Percentiles rank a stretch among this genome's conserved stretches.
Evolutionary conservation across 1,140 invertebrate species (phyloP).

Genomic region (Carcinoscorpius rotundicauda): DNA sequence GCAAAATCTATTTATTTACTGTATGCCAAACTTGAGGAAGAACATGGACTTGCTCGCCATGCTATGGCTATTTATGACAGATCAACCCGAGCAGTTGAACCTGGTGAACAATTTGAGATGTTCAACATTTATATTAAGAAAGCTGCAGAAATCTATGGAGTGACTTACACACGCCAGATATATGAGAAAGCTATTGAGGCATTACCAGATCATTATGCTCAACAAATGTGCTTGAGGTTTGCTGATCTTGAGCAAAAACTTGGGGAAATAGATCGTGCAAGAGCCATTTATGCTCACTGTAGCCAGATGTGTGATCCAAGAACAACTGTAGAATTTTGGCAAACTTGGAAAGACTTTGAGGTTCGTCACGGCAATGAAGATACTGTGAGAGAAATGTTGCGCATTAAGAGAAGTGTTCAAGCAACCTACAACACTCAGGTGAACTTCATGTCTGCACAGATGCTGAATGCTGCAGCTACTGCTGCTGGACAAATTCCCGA

Average conservation of each 20-base stretch:
- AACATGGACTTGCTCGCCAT: conserved; percentile 90
- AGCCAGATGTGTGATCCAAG: conserved; percentile 98
- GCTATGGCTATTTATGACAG: conserved; percentile 97
- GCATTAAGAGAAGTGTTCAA: conserved; percentile 94
- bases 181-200: conserved; percentile 97
- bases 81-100: conserved; percentile 77
- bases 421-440: conserved; percentile 91
- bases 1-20: conserved; percentile 88
- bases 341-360: conserved; percentile 99
- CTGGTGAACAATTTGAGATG: conserved; percentile 92
- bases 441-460: conserved; percentile 81
- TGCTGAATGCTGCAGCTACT: conserved; percentile 55
- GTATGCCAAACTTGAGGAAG: conserved; percentile 97
- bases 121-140: conserved; percentile 99
- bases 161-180: conserved; percentile 90
- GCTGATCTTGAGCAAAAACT: conserved; percentile 96
- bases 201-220: conserved; percentile 74
- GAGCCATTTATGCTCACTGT: conserved; percentile 95
- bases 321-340: conserved; percentile 88
- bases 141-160: conserved; percentile 92
- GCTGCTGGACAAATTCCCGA: conserved; percentile 45
- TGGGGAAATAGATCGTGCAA: conserved; percentile 92
- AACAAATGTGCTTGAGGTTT: conserved; percentile 94
- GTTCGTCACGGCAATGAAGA: conserved; percentile 99
- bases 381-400: conserved; percentile 96